These are phyloP conservation scores for Liolophura sinensis DNA, from an alignment of 1,140 invertebrate species.

Conservation along the genomic window DNA sequence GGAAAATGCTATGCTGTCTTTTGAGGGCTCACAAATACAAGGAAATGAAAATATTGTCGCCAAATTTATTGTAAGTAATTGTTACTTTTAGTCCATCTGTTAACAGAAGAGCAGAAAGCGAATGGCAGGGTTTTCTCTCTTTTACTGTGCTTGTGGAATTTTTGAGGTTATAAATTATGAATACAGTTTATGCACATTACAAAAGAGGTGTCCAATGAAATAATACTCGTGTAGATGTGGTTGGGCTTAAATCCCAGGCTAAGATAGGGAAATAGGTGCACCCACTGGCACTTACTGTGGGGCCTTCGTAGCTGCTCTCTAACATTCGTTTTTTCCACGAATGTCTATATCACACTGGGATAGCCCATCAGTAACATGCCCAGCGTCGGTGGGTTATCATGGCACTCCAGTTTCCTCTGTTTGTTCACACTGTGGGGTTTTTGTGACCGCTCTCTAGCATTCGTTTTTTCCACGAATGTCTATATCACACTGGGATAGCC, in stretches of 20 bases:
- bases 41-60: constrained; percentile 91
- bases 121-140: neutral
- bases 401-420: neutral
- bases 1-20: constrained; percentile 80
- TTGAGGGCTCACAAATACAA: constrained; percentile 90
- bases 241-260: too few species aligned
- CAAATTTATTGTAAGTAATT: constrained; percentile 81
- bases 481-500: neutral
- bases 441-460: neutral
- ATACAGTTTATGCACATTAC: too few species aligned
- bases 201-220: too few species aligned
- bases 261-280: too few species aligned
- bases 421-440: too few species aligned
- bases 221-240: too few species aligned
- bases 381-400: neutral
- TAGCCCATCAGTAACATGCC: too few species aligned
- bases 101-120: constrained; percentile 5
- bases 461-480: neutral
- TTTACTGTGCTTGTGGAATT: constrained; percentile 5
- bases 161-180: constrained; percentile 19
- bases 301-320: too few species aligned
- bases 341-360: too few species aligned
- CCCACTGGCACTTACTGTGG: too few species aligned
- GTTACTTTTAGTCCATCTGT: too few species aligned
- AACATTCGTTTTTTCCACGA: too few species aligned